Percentiles rank a stretch among this genome's conserved stretches.
These are phyloP conservation scores for Ondatra zibethicus DNA, from an alignment of 2,113 vertebrate genomes.

Conservation along the genomic window DNA sequence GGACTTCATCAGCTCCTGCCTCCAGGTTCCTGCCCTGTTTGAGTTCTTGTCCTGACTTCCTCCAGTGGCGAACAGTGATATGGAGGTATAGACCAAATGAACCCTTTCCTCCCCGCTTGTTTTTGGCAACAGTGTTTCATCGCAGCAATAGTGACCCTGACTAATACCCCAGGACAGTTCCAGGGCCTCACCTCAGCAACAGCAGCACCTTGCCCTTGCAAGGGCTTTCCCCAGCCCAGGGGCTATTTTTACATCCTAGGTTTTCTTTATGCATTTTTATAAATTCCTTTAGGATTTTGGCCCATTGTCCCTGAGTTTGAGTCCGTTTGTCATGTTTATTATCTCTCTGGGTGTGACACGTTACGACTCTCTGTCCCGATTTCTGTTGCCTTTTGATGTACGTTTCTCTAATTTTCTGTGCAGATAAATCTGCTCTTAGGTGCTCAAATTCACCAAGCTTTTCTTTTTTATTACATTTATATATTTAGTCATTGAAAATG, in stretches of 20 bases:
- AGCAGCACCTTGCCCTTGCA: background rate
- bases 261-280: background rate
- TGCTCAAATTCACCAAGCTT: background rate
- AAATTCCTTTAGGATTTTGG: background rate
- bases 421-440: background rate
- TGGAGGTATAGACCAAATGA: background rate
- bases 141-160: background rate
- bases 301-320: background rate
- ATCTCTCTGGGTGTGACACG: background rate
- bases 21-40: background rate
- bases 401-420: background rate
- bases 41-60: background rate
- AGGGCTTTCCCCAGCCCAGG: background rate
- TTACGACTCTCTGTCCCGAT: too few relatives aligned
- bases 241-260: background rate
- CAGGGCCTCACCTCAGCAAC: background rate
- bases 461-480: constrained; percentile 1
- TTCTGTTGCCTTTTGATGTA: background rate
- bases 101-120: background rate
- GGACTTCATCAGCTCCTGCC: background rate
- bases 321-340: background rate
- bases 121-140: background rate
- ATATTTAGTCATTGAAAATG: background rate
- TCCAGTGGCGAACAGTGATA: background rate
- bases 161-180: background rate